Evolutionary conservation across 2,888 invertebrate genomes (phyloP), one percentile per base, ranked within the genome.

Genomic region (Hoplodrina blanda): DNA sequence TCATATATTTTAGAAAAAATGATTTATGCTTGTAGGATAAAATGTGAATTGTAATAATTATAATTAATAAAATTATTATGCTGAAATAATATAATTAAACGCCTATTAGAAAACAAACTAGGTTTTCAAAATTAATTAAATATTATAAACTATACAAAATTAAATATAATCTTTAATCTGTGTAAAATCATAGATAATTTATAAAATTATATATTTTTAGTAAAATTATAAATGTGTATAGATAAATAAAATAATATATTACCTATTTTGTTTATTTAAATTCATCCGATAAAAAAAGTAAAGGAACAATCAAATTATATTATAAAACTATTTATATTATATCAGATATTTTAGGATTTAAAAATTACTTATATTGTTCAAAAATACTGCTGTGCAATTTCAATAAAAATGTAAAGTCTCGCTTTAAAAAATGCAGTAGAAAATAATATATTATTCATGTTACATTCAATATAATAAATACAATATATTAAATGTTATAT

Each of bases 331-430:
- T 49, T 19, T 15, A 25, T 53, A 53, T 10, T 2, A 49, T 65
- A 25, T 37, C 25, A 65, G 25, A 44, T 15, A 75, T 15, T 44
- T 57, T 50, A 76, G 53, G 25, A 57, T 41, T 30, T 52, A 70
- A 25, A 56, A 6, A 37, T 55, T 55, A n/a, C n/a, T n/a, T n/a
- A n/a, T 37, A 37, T 55, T 60, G n/a, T 44, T 70, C 33, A 60
- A 77, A 55, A 20, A 59, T 63, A 93, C 95, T 95, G 94, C 95
- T 95, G 95, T 95, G 95, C 93, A 85, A 78, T 88, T 87, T 89
- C 95, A 95, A 95, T 95, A 95, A 94, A 87, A 83, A 84, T 54
- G 33, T 69, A 60, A 56, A 55, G 7, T 37, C 7, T 63, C 55
- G 67, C 55, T 75, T 69, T 54, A 52, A 62, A 63, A 60, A 71